A percentile compares a stretch with the other conserved stretches of the same genome.
Evolutionary conservation across 2,888 invertebrate species (phyloP).

Genomic region (Apodemia mormo): DNA sequence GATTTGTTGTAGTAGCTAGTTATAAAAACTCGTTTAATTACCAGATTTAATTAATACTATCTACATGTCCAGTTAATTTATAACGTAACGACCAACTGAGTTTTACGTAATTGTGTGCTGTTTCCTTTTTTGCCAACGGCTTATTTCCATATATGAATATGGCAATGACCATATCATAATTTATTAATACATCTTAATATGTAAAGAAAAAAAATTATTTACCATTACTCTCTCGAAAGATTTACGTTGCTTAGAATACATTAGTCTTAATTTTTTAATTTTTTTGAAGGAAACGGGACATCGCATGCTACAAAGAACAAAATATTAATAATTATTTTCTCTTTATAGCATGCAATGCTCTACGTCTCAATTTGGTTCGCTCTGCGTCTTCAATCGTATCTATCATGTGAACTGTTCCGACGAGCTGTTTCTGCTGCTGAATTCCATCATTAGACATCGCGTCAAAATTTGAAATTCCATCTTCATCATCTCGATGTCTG

Average conservation of each 20-base stretch:
- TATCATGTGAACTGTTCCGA: too few relatives aligned
- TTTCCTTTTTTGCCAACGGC: neutral
- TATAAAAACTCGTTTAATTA: neutral
- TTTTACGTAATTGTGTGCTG: neutral
- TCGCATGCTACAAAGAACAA: too few relatives aligned
- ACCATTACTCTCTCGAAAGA: neutral
- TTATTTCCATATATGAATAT: conserved; percentile 3
- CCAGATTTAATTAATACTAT: neutral
- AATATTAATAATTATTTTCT: too few relatives aligned
- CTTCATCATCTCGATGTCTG: too few relatives aligned
- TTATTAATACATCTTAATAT: neutral
- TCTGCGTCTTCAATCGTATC: too few relatives aligned
- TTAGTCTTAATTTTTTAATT: neutral
- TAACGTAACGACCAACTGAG: neutral
- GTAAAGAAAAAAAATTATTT: neutral
- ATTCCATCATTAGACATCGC: too few relatives aligned
- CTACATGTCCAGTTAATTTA: neutral
- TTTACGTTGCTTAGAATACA: neutral
- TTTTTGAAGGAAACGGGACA: neutral
- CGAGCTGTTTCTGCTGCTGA: too few relatives aligned
- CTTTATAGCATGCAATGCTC: too few relatives aligned
- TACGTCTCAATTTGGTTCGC: too few relatives aligned
- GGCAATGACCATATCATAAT: neutral
- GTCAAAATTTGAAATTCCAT: too few relatives aligned
- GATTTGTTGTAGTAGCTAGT: neutral